These are phyloP conservation scores for Piscicola geometra DNA, from an alignment of 2,888 invertebrate species.

Conservation along the genomic window DNA sequence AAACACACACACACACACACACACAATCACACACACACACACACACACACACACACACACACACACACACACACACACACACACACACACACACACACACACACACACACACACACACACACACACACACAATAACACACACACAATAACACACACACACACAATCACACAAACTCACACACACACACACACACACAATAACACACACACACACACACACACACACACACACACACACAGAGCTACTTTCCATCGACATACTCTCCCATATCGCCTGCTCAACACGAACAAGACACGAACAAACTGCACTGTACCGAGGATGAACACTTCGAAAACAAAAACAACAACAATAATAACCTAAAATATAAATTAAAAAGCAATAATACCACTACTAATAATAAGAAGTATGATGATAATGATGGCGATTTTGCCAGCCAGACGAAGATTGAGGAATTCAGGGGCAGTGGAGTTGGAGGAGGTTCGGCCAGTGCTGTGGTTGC, in stretches of 20 bases:
- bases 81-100: slow-evolving; percentile 22
- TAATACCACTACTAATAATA: too few species aligned
- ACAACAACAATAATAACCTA: slow-evolving; percentile 1
- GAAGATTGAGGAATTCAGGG: too few species aligned
- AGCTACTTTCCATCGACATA: slow-evolving; percentile 13
- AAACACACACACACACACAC: not conserved
- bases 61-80: slow-evolving; percentile 24
- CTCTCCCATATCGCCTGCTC: slow-evolving; percentile 25
- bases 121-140: slow-evolving; percentile 8
- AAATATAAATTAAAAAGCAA: too few species aligned
- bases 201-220: slow-evolving; percentile 19
- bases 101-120: slow-evolving; percentile 22
- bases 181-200: slow-evolving; percentile 8
- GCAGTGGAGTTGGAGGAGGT: too few species aligned
- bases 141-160: slow-evolving; percentile 6
- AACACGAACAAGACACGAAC: slow-evolving; percentile 2
- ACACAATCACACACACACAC: slow-evolving; percentile 13
- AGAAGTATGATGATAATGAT: too few species aligned
- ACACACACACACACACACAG: slow-evolving; percentile 7
- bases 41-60: slow-evolving; percentile 17
- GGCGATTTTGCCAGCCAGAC: too few species aligned
- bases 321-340: not conserved
- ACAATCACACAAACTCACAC: slow-evolving; percentile 5
- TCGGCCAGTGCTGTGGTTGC: too few species aligned
- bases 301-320: not conserved